Conservation (phyloP, 2,888 invertebrate genomes). For the Minunthozetes semirufus region DNA sequence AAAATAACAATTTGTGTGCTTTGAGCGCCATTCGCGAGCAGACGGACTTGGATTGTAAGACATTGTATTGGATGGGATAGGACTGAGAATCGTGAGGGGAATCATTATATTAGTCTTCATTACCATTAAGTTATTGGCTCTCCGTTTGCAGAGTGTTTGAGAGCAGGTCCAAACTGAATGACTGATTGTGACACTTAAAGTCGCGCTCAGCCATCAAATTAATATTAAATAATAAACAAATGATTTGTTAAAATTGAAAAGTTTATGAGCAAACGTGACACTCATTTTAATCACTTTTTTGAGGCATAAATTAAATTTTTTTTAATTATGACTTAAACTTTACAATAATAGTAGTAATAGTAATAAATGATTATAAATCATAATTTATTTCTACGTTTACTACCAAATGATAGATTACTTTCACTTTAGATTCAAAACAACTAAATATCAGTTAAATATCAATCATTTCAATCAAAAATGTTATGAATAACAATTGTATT, state of each 20-base stretch:
- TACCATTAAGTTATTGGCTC: background rate
- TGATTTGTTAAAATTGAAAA: background rate
- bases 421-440: background rate
- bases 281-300: conserved; percentile 9
- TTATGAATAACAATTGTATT: conserved; percentile 15
- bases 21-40: background rate
- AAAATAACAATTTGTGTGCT: background rate
- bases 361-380: conserved; percentile 16
- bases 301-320: conserved; percentile 8
- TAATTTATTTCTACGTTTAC: conserved; percentile 10
- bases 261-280: conserved; percentile 11
- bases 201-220: conserved; percentile 1
- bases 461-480: background rate
- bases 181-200: conserved; percentile 22
- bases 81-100: background rate
- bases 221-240: background rate
- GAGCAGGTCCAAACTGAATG: background rate
- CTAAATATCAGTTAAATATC: background rate
- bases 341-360: conserved; percentile 13
- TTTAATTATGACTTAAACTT: conserved; percentile 16
- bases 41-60: too few species aligned
- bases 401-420: conserved; percentile 16
- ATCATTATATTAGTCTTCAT: background rate
- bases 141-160: background rate
- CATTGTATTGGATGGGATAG: background rate